Percentiles rank a stretch among this genome's conserved stretches.
These are phyloP conservation scores for Pomacea maculata DNA, from an alignment of 1,140 invertebrate species.

Conservation along the genomic window DNA sequence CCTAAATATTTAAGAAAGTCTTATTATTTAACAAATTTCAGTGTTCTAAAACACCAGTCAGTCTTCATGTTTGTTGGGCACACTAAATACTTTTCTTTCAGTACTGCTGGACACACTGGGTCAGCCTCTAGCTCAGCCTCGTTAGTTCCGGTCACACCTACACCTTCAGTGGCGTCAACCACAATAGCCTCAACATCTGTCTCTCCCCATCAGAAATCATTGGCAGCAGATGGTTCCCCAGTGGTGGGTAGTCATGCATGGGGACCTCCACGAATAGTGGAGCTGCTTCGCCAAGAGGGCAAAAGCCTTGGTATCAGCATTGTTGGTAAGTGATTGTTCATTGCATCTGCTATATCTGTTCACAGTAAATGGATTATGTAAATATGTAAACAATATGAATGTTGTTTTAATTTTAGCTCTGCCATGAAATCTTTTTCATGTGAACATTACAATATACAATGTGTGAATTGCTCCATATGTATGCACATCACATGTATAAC, in stretches of 20 bases:
- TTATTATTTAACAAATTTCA: no score
- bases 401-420: no score
- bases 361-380: neutral
- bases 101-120: constrained; percentile 8
- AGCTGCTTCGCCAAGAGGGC: constrained; percentile 75
- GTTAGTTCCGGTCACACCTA: neutral
- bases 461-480: no score
- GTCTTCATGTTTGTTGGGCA: no score
- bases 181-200: constrained; percentile 24
- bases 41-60: no score
- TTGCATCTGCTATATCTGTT: neutral
- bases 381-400: neutral
- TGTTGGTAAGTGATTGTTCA: constrained; percentile 73
- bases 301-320: constrained; percentile 93
- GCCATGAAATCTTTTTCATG: neutral
- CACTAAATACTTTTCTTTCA: neutral
- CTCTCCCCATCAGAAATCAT: constrained; percentile 45
- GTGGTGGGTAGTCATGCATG: constrained; percentile 80
- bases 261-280: constrained; percentile 83
- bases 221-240: constrained; percentile 53
- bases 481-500: no score
- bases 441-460: neutral
- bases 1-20: no score
- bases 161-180: constrained; percentile 28
- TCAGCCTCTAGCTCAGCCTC: neutral